Conservation (phyloP, 2,113 vertebrate species). For the Clarias macrocephalus region DNA sequence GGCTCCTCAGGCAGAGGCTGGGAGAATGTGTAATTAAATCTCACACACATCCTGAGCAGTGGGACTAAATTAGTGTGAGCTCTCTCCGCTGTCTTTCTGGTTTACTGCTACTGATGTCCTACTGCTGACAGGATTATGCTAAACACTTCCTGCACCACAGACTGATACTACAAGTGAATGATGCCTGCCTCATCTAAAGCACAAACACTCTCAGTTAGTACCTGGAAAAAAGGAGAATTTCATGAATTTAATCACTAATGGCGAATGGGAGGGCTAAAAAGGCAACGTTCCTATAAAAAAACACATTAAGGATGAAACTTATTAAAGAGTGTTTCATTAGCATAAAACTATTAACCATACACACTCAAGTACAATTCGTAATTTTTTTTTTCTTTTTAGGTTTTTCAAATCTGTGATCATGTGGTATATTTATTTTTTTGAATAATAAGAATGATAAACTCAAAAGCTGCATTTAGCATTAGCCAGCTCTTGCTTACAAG, state of each 20-base stretch:
- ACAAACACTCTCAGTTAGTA: neutral
- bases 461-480: neutral
- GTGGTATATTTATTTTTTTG: neutral
- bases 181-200: neutral
- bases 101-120: conserved; percentile 29
- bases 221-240: neutral
- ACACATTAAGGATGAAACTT: neutral
- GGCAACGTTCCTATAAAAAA: neutral
- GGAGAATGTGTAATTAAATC: conserved; percentile 44
- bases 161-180: conserved; percentile 20
- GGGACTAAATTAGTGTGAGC: conserved; percentile 36
- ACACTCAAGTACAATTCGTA: neutral
- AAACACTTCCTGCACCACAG: conserved; percentile 9
- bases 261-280: neutral
- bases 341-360: neutral
- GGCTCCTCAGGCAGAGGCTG: conserved; percentile 31
- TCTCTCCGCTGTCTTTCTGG: neutral
- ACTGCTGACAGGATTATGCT: conserved; percentile 40
- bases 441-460: too few species aligned
- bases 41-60: conserved; percentile 36
- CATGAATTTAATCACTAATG: neutral
- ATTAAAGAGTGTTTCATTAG: neutral
- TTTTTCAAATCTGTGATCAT: neutral
- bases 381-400: too few species aligned
- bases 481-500: neutral